These are phyloP conservation scores for Galerucella pusilla DNA, from an alignment of 2,888 invertebrate genomes.

Conservation along the genomic window DNA sequence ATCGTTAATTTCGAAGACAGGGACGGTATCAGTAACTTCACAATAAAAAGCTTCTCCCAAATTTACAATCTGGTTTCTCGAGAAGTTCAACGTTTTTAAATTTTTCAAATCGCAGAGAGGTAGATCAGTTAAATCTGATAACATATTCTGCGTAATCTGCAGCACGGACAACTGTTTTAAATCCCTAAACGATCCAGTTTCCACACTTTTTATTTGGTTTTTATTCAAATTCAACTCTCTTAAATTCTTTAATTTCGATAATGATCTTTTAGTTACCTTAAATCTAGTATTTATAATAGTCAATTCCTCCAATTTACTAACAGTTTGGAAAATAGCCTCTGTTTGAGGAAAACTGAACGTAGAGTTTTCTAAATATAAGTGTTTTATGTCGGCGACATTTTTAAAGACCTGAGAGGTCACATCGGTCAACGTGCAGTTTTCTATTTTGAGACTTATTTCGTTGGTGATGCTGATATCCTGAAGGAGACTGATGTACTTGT, in stretches of 20 bases:
- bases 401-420: conserved; percentile 51
- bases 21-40: conserved; percentile 9
- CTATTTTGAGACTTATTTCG: conserved; percentile 57
- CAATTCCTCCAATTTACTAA: conserved; percentile 49
- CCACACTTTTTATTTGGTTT: conserved; percentile 49
- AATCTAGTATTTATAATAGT: conserved; percentile 49
- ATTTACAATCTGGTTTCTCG: conserved; percentile 43
- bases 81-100: conserved; percentile 48
- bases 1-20: conserved; percentile 40
- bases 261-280: conserved; percentile 40
- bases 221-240: conserved; percentile 51
- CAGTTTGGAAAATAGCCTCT: conserved; percentile 46
- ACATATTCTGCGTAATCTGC: conserved; percentile 49
- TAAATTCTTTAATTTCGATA: conserved; percentile 48
- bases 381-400: conserved; percentile 55
- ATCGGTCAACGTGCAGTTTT: conserved; percentile 54
- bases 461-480: conserved; percentile 57
- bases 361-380: conserved; percentile 53
- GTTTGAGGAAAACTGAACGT: conserved; percentile 46
- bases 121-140: conserved; percentile 47
- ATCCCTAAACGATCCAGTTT: conserved; percentile 44
- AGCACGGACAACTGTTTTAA: conserved; percentile 45
- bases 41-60: conserved; percentile 44
- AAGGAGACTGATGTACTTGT: conserved; percentile 52
- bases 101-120: conserved; percentile 52